Evolutionary conservation across 2,797 vertebrate species (phyloP).

Genomic region (Gymnothorax reevesii): DNA sequence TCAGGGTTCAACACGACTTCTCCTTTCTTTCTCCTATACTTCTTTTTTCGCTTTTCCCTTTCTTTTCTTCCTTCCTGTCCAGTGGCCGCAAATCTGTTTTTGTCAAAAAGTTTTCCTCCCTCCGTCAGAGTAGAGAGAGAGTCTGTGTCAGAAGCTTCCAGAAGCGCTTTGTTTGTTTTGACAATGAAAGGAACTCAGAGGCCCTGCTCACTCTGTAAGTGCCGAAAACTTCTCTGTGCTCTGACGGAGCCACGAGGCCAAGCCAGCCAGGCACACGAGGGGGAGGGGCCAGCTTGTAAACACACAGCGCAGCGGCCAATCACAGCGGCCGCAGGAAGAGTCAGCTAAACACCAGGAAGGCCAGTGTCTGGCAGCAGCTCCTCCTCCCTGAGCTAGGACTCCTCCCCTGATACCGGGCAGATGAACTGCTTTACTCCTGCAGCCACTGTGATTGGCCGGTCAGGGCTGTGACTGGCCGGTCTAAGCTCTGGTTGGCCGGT

Average conservation of each 20-base stretch:
- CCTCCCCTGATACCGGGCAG: not conserved
- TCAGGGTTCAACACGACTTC: not conserved
- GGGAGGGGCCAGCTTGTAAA: constrained; percentile 64
- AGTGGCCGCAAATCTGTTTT: not conserved
- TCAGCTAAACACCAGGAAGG: constrained; percentile 27
- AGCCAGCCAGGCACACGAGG: constrained; percentile 30
- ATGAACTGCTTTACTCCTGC: constrained; percentile 5
- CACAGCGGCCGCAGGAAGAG: constrained; percentile 45
- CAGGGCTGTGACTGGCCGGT: no score
- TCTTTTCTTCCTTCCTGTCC: not conserved
- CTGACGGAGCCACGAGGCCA: constrained; percentile 44
- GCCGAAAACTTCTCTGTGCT: constrained; percentile 36
- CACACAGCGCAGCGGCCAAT: constrained; percentile 62
- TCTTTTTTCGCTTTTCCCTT: not conserved
- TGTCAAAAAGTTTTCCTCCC: not conserved
- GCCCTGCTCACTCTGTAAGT: not conserved
- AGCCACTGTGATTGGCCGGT: no score
- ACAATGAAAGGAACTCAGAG: not conserved
- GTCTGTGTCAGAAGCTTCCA: not conserved
- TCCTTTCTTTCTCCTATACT: not conserved
- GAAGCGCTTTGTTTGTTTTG: constrained; percentile 43
- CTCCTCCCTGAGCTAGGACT: not conserved
- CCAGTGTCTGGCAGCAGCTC: constrained; percentile 43
- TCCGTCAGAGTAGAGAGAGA: not conserved
- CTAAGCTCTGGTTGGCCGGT: no score